Evolutionary conservation across 2,797 vertebrate species (phyloP).

Genomic region (Hoplostethus mediterraneus): DNA sequence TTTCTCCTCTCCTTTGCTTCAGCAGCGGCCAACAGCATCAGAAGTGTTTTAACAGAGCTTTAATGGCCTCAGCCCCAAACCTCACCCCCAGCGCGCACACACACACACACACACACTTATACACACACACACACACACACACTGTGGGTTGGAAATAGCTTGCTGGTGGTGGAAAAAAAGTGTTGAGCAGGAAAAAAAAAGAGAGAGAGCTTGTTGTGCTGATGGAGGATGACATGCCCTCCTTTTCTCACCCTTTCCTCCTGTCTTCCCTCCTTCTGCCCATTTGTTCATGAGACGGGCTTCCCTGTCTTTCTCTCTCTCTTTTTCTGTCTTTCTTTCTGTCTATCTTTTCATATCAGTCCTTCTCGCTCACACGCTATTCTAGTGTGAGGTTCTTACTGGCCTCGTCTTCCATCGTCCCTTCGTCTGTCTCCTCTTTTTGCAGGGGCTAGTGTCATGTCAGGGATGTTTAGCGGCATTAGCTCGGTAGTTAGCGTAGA

Average conservation of each 20-base stretch:
- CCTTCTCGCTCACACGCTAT: slow-evolving; percentile 22
- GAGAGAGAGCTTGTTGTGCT: slow-evolving; percentile 63
- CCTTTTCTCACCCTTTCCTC: slow-evolving; percentile 79
- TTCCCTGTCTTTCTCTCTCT: slow-evolving; percentile 35
- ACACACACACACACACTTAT: slow-evolving; percentile 27
- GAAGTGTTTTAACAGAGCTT: slow-evolving; percentile 99
- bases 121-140: slow-evolving; percentile 22
- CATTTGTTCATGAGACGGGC: slow-evolving; percentile 27
- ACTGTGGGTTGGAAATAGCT: slow-evolving; percentile 91
- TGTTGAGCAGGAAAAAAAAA: slow-evolving; percentile 60
- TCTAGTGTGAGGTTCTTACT: neutral
- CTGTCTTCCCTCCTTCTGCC: slow-evolving; percentile 34
- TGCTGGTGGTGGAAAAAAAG: slow-evolving; percentile 82
- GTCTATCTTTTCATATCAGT: slow-evolving; percentile 1
- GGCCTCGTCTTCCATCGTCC: neutral
- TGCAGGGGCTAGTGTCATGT: no score
- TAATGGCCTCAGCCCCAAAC: slow-evolving; percentile 89
- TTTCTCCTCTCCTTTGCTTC: slow-evolving; percentile 85
- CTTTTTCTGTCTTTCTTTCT: slow-evolving; percentile 13
- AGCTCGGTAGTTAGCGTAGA: no score
- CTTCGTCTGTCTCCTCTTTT: neutral
- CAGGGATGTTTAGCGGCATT: no score
- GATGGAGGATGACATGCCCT: slow-evolving; percentile 90
- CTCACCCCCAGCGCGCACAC: slow-evolving; percentile 70
- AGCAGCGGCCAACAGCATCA: slow-evolving; percentile 95